Conservation (phyloP, 2,113 vertebrate species). For the Mionectes macconnelli region DNA sequence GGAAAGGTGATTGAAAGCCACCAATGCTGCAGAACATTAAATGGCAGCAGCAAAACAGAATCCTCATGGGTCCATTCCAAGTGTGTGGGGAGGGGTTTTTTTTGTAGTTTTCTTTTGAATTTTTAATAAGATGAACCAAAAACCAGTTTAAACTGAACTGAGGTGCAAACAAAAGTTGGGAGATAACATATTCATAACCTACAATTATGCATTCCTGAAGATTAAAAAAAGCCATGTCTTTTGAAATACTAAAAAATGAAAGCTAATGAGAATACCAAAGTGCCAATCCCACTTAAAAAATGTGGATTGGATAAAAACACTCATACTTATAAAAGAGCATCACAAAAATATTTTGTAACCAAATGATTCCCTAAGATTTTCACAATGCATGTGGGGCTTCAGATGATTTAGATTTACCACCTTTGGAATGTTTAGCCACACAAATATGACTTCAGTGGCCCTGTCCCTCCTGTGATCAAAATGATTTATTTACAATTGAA, state of each 20-base stretch:
- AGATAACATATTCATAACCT: not conserved
- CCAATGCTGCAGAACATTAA: not conserved
- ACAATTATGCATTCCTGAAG: not conserved
- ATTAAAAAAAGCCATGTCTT: not conserved
- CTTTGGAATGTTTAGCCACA: not conserved
- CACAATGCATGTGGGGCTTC: not conserved
- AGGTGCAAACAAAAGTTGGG: not conserved
- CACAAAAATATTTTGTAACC: not conserved
- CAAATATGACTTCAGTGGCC: not conserved
- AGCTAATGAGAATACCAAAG: conserved; percentile 20
- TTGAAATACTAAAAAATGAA: not conserved
- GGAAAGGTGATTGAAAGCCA: not conserved
- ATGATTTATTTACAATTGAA: not conserved
- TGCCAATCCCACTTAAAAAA: conserved; percentile 33
- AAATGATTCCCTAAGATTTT: not conserved
- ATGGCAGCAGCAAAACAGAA: not conserved
- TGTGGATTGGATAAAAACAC: not conserved
- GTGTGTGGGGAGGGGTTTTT: accelerated
- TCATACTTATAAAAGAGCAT: not conserved
- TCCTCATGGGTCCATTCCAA: not conserved
- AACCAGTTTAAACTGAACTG: not conserved
- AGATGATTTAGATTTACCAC: not conserved
- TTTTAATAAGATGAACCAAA: not conserved
- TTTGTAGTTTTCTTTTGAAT: not conserved
- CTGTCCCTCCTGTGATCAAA: not conserved